Conservation (phyloP, 2,888 invertebrate genomes). For the Cephalotes varians region DNA sequence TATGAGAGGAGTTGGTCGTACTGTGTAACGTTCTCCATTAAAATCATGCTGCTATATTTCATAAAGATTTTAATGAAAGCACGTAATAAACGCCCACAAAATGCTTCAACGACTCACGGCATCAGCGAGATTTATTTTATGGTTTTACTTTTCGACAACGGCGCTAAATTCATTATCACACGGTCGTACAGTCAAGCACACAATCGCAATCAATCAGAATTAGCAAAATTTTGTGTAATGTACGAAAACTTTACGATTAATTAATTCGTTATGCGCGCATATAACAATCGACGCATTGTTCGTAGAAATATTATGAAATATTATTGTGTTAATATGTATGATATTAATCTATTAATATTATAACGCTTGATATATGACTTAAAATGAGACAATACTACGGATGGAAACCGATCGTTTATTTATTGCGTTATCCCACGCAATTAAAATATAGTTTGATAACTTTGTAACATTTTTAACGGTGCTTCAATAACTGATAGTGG, state of each 20-base stretch:
- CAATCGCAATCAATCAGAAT: slow-evolving; percentile 71
- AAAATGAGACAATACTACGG: neutral
- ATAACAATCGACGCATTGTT: neutral
- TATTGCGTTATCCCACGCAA: neutral
- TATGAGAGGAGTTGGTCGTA: slow-evolving; percentile 48
- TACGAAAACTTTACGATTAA: slow-evolving; percentile 35
- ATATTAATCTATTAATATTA: slow-evolving; percentile 31
- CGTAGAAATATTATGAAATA: slow-evolving; percentile 25
- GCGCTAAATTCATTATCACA: slow-evolving; percentile 77
- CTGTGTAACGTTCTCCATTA: slow-evolving; percentile 57
- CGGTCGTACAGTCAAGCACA: slow-evolving; percentile 67
- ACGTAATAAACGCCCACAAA: slow-evolving; percentile 78
- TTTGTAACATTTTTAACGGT: neutral
- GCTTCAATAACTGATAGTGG: neutral
- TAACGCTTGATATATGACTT: neutral
- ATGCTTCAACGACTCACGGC: slow-evolving; percentile 62
- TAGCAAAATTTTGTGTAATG: slow-evolving; percentile 71
- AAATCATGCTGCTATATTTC: slow-evolving; percentile 72
- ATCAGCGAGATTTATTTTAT: slow-evolving; percentile 78
- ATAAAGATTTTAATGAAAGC: slow-evolving; percentile 79
- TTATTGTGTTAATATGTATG: neutral
- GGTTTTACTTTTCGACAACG: slow-evolving; percentile 79
- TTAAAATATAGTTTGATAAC: neutral
- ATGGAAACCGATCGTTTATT: neutral
- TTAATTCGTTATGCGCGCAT: neutral